Percentiles rank a stretch among this genome's conserved stretches.
These are phyloP conservation scores for Galbula dea DNA, from an alignment of 2,113 vertebrate species.

Conservation along the genomic window DNA sequence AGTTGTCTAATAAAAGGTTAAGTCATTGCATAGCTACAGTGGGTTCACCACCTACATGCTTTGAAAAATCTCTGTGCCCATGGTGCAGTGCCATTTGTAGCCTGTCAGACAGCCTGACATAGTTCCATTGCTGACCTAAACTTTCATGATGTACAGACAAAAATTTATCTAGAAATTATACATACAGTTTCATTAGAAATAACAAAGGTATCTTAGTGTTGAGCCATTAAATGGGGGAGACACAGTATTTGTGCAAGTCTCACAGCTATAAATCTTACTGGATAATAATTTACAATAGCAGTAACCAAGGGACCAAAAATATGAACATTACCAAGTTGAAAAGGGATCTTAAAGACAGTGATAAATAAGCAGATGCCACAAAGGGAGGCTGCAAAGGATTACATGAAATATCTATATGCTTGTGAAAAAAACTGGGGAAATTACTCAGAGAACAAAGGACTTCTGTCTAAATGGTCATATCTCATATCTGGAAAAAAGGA, in stretches of 20 bases:
- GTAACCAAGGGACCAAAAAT: slow-evolving; percentile 52
- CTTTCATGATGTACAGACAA: not conserved
- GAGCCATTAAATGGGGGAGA: slow-evolving; percentile 32
- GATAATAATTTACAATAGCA: slow-evolving; percentile 52
- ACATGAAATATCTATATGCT: slow-evolving; percentile 47
- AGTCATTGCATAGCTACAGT: not conserved
- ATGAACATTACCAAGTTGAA: slow-evolving; percentile 22
- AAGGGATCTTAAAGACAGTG: slow-evolving; percentile 46
- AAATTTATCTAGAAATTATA: not conserved
- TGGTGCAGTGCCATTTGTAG: not conserved
- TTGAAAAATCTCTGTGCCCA: not conserved
- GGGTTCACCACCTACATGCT: not conserved
- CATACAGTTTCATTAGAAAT: slow-evolving; percentile 16
- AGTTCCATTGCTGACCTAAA: not conserved
- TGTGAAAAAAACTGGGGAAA: slow-evolving; percentile 15
- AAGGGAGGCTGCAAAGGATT: slow-evolving; percentile 30
- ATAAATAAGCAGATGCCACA: slow-evolving; percentile 62
- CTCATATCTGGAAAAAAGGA: not conserved
- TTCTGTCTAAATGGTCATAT: not conserved
- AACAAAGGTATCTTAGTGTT: slow-evolving; percentile 32
- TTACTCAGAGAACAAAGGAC: slow-evolving; percentile 11
- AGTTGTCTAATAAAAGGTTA: not conserved
- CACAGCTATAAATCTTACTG: slow-evolving; percentile 35
- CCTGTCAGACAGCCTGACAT: not conserved
- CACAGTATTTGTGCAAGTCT: slow-evolving; percentile 34